Conservation (phyloP, 2,797 vertebrate species). For the Podarcis siculus region DNA sequence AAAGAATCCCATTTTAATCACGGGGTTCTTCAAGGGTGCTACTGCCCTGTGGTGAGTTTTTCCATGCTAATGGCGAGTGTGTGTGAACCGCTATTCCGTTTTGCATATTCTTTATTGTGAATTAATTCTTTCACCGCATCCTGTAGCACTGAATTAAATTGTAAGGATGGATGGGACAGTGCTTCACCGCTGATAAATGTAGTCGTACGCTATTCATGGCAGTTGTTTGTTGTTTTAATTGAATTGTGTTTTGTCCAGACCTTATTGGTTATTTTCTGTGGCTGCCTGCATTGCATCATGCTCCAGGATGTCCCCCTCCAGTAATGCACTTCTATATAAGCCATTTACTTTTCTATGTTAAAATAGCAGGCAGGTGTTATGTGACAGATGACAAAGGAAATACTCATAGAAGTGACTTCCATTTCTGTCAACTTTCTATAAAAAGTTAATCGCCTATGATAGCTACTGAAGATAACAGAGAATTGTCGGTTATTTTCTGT, state of each 20-base stretch:
- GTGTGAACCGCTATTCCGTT: background rate
- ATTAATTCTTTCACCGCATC: background rate
- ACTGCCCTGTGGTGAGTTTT: background rate
- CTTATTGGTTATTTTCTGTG: constrained; percentile 13
- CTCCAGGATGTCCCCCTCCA: constrained; percentile 19
- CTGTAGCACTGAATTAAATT: background rate
- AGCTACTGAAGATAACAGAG: background rate
- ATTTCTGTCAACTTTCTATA: background rate
- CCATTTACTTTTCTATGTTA: background rate
- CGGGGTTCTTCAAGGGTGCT: too few relatives aligned
- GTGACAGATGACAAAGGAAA: background rate
- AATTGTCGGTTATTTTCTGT: background rate
- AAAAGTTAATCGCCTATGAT: background rate
- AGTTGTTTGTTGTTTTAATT: background rate
- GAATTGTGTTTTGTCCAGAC: constrained; percentile 44
- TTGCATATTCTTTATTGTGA: background rate
- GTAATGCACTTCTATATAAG: background rate
- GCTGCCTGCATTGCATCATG: constrained; percentile 8
- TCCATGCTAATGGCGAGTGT: background rate
- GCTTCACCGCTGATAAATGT: background rate
- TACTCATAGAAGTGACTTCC: background rate
- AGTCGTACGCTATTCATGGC: background rate
- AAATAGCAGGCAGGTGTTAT: background rate
- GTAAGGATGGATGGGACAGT: background rate
- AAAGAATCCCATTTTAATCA: too few relatives aligned